phyloP scores from a whole-genome alignment of 2,888 invertebrate species.

The Agonum fuliginosum region DNA sequence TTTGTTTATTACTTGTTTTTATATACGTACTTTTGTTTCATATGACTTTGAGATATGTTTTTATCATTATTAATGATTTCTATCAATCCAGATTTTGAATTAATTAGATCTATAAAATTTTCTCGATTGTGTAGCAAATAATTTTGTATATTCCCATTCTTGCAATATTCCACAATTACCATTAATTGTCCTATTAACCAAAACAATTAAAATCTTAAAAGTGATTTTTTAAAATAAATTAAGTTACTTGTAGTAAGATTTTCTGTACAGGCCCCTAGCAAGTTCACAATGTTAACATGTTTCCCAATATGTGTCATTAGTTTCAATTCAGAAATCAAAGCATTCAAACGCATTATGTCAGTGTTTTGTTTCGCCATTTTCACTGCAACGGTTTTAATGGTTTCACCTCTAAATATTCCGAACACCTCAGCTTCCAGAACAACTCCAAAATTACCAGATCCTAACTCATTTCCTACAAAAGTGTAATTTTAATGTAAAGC shows the following conservation, averaged over 20 bases:
- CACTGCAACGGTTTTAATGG: background rate
- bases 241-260: background rate
- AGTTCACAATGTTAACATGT: conserved; percentile 4
- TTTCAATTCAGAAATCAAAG: background rate
- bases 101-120: background rate
- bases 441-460: background rate
- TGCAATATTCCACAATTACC: background rate
- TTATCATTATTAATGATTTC: too few species aligned
- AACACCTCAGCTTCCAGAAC: background rate
- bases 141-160: background rate
- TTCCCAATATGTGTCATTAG: background rate
- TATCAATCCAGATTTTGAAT: background rate
- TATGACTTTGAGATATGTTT: background rate
- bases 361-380: background rate
- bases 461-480: too few species aligned
- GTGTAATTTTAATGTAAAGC: too few species aligned
- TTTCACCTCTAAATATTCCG: background rate
- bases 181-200: background rate
- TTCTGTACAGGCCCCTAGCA: background rate
- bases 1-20: background rate
- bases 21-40: too few species aligned
- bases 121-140: background rate
- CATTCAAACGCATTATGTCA: background rate
- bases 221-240: background rate
- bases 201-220: background rate